Base-by-base conservation (phyloP, 2,797 vertebrate species). In the Anguilla marmorata region DNA sequence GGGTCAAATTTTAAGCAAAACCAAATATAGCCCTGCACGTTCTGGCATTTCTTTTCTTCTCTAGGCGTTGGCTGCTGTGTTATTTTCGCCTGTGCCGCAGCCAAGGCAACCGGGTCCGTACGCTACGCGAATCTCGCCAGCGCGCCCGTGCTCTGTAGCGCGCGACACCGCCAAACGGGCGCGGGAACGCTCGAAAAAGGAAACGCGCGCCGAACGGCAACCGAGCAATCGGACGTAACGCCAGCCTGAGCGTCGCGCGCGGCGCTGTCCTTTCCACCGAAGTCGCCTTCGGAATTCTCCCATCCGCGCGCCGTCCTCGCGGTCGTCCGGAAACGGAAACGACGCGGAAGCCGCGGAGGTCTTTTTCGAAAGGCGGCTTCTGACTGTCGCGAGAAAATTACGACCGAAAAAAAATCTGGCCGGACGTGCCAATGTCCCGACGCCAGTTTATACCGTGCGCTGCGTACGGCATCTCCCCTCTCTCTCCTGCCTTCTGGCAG, bases 401-500 rank as follows among this genome's bases (percentile, higher is more conserved):
- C 41, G 41, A 45, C 41, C 63, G 88, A 85, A 60, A 37, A 48
- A 87, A 89, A 86, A 91, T 87, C 74, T 66, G 54, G 88, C 30
- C 89, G 41, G 41, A 85, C 88, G 88, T 90, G 90, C 90, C 90
- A 88, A 58, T 91, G 88, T 89, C 66, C 60, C 84, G 21, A 50
- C 66, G 88, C 91, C 91, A 91, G 93, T 93, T 45, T 93, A 93
- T 88, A 84, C 90, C 89, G 91, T 89, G 90, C 76, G 85, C 87
- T 1, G 2, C 24, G 86, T 87, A 88, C 89, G 63, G 86, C 63
- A 89, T 7, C 88, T 86, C 85, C 80, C 87, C 84, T 30, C 41
- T 41, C 37, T 45, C 41, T 45, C 87, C 87, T 85, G 89, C 86
- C 88, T 87, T 87, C 89, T 80, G 87, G 88, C 89, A 90, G 85